Base-by-base conservation (phyloP, 2,888 invertebrate species). In the Stenichneumon culpator region DNA sequence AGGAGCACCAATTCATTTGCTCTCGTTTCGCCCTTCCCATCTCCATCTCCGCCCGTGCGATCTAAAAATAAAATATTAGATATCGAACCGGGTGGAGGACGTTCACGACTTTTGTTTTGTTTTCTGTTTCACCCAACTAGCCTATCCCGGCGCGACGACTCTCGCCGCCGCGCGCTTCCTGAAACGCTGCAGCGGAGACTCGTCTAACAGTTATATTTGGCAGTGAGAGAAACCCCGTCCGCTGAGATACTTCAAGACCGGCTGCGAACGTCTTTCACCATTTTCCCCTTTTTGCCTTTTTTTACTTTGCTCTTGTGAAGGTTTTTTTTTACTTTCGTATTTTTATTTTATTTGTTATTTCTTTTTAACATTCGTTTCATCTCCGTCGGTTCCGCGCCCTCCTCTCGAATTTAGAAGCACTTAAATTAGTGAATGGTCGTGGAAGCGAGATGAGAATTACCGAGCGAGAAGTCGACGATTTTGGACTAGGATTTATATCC, bases 401-500 rank as follows among this genome's bases (percentile, higher is more conserved):
- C 81, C 77, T 86, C 84, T 89, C 88, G 87, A 89, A 90, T 91
- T 89, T 91, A 90, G 90, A 91, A 89, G 52, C 89, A 89, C 90
- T 90, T 89, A 90, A 90, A 90, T 90, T 87, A 89, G 88, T 87
- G 87, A 86, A 79, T 85, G 84, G 74, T 69, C 74, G 75, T 25
- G 73, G 74, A 73, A 28, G 47, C 36, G 52, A 65, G 32, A 63
- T 28, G 52, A 65, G 39, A 70, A 72, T 22, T 9, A 25, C 44
- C 25, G 54, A 74, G 47, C 65, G 70, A 50, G 36, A n/a, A 67
- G 65, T 19, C 50, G 67, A 67, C 36, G 52, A 73, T 39, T 65
- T 73, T 86, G 82, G 86, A 88, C 28, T 47, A 63, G 57, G 44
- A 28, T 47, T 44, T 39, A 70, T 79, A 70, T 63, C 69, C 32